Conservation (phyloP, 2,888 invertebrate species). For the Acrocyrtus sp. region DNA sequence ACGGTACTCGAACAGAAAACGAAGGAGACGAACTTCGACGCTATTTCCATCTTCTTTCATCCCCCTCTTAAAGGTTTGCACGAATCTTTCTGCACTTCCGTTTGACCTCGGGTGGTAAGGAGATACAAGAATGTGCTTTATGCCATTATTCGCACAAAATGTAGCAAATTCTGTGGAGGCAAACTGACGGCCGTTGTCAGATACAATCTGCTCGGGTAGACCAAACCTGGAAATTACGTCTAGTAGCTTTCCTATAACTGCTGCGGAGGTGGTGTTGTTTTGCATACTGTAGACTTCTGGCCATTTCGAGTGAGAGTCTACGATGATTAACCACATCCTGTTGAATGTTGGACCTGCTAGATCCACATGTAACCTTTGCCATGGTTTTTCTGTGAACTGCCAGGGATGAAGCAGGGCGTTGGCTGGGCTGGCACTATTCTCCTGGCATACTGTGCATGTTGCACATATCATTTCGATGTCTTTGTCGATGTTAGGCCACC, state of each 20-base stretch:
- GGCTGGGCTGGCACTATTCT: slow-evolving; percentile 3
- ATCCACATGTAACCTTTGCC: slow-evolving; percentile 41
- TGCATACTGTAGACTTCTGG: slow-evolving; percentile 37
- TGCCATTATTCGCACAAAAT: slow-evolving; percentile 28
- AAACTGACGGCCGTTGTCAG: slow-evolving; percentile 44
- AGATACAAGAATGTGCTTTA: slow-evolving; percentile 17
- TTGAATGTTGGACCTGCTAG: slow-evolving; percentile 44
- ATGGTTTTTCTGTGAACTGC: slow-evolving; percentile 38
- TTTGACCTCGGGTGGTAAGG: slow-evolving; percentile 39
- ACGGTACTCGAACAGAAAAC: slow-evolving; percentile 26
- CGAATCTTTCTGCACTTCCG: slow-evolving; percentile 43
- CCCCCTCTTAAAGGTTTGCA: slow-evolving; percentile 34
- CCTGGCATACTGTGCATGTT: slow-evolving; percentile 12
- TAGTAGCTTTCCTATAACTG: slow-evolving; percentile 3
- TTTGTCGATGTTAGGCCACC: slow-evolving; percentile 31
- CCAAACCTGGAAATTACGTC: slow-evolving; percentile 34
- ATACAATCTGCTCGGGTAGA: slow-evolving; percentile 37
- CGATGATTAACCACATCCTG: slow-evolving; percentile 42
- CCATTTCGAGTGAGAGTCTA: slow-evolving; percentile 51
- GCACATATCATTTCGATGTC: slow-evolving; percentile 30
- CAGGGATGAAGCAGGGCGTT: slow-evolving; percentile 41
- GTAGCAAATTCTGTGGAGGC: slow-evolving; percentile 22
- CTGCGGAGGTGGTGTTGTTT: slow-evolving; percentile 19
- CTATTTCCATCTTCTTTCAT: neutral
- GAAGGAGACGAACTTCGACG: slow-evolving; percentile 1